Evolutionary conservation across 1,140 invertebrate genomes (phyloP).

Genomic region (Calliphora vicina): DNA sequence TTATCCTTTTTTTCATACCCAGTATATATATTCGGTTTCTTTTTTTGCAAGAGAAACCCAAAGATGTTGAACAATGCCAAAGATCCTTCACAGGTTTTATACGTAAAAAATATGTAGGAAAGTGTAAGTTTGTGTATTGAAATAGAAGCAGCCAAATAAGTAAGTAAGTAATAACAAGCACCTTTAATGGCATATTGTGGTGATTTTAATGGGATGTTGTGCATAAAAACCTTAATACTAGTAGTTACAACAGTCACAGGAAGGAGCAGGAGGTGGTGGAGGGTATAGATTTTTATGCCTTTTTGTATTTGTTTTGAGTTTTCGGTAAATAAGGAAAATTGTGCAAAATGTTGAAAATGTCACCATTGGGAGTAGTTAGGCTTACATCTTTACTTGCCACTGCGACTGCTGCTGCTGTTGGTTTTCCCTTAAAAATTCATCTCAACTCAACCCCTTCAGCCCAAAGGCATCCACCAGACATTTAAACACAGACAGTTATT

Average conservation of each 20-base stretch:
- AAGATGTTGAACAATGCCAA: not conserved
- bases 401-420: not conserved
- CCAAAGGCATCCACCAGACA: not conserved
- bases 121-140: not conserved
- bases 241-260: not conserved
- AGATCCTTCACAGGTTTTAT: not conserved
- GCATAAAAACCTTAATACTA: not conserved
- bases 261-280: not conserved
- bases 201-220: conserved; percentile 39
- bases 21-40: no score
- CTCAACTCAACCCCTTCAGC: not conserved
- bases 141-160: not conserved
- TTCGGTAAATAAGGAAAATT: conserved; percentile 33
- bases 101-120: not conserved
- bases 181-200: conserved; percentile 47
- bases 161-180: conserved; percentile 14
- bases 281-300: not conserved
- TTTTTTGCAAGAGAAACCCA: not conserved
- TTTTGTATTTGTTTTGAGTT: not conserved
- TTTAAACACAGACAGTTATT: conserved; percentile 5
- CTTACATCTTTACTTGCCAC: not conserved
- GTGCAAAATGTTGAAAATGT: conserved; percentile 57
- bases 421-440: not conserved
- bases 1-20: conserved; percentile 5
- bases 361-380: conserved; percentile 59